Conservation (phyloP, 2,113 vertebrate species). For the Fulica atra region DNA sequence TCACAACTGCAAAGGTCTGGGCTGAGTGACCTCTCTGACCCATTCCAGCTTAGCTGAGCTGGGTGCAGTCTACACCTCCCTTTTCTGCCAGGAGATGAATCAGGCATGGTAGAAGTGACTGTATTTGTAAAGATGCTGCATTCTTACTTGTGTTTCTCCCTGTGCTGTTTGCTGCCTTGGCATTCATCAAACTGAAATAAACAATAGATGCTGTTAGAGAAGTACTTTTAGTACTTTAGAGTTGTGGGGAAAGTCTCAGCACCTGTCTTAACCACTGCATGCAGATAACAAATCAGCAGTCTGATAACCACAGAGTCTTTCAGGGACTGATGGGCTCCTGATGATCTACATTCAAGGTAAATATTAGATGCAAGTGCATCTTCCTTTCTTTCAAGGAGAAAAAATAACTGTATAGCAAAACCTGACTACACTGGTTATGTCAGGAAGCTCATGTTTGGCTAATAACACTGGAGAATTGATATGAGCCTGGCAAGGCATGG, state of each 20-base stretch:
- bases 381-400: not conserved
- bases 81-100: not conserved
- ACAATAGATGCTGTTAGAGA: not conserved
- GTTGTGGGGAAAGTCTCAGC: not conserved
- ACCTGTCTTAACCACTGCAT: not conserved
- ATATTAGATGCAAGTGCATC: not conserved
- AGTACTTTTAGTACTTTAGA: not conserved
- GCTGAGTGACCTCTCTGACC: not conserved
- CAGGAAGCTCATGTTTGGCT: not conserved
- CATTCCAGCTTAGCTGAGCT: not conserved
- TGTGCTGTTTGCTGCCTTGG: not conserved
- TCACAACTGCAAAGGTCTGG: not conserved
- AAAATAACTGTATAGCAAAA: not conserved
- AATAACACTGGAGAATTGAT: not conserved
- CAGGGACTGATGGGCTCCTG: not conserved
- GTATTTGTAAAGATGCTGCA: not conserved
- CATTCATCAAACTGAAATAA: conserved; percentile 17
- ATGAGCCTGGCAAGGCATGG: not conserved
- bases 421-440: not conserved
- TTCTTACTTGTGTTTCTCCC: not conserved
- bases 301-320: not conserved
- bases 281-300: not conserved
- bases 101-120: not conserved
- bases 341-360: not conserved
- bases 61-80: not conserved